Evolutionary conservation across 2,113 vertebrate genomes (phyloP).

Genomic region (Chinchilla lanigera): DNA sequence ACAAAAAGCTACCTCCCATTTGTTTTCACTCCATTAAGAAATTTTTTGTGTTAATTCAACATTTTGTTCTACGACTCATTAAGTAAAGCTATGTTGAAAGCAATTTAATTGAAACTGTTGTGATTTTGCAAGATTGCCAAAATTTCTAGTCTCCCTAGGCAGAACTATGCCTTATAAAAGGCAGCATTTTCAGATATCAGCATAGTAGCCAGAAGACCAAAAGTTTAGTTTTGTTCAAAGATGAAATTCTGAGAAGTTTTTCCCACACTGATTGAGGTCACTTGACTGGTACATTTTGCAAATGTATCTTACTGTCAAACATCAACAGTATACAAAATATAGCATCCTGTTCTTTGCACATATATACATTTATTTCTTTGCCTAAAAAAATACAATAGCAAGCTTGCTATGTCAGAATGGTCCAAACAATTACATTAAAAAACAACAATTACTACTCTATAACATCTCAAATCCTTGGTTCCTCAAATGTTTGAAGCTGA

Average conservation of each 20-base stretch:
- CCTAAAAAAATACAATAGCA: constrained; percentile 19
- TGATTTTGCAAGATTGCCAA: constrained; percentile 74
- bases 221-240: neutral
- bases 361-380: neutral
- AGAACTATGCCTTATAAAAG: constrained; percentile 33
- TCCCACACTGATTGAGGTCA: neutral
- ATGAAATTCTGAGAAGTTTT: constrained; percentile 6
- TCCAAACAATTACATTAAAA: constrained; percentile 18
- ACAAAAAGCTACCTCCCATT: constrained; percentile 44
- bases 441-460: constrained; percentile 12
- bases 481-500: neutral
- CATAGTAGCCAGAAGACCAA: neutral
- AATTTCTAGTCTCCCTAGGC: constrained; percentile 50
- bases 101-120: constrained; percentile 75
- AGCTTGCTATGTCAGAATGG: neutral
- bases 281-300: neutral
- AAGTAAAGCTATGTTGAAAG: constrained; percentile 69
- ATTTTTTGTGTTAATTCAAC: constrained; percentile 73
- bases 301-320: constrained; percentile 42
- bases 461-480: neutral
- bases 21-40: constrained; percentile 74
- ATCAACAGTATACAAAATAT: neutral
- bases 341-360: neutral
- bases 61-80: constrained; percentile 68
- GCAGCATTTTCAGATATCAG: constrained; percentile 9